Base-by-base conservation (phyloP, 2,797 vertebrate species). In the Typhlichthys subterraneus region DNA sequence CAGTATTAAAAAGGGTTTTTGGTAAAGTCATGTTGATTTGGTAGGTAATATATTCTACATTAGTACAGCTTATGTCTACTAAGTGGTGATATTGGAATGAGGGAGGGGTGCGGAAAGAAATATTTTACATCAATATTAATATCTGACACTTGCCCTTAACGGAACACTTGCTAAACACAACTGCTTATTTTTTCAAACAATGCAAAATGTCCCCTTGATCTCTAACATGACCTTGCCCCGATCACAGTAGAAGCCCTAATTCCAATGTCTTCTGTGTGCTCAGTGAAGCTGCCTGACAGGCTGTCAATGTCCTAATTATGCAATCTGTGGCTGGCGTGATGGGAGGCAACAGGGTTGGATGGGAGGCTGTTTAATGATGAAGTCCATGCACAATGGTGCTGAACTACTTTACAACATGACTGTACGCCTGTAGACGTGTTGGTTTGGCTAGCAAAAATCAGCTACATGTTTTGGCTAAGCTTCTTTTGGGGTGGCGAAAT, bases 291-390 rank as follows among this genome's bases (percentile, higher is more conserved):
- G 59, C 48, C 48, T 14, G 12, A 45, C 14, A 61, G 38, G 31
- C 72, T 72, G 65, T 70, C 67, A 61, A 4, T 57, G 31, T 69
- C 55, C 59, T 67, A 61, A 72, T 80, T 79, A 71, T 73, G 65
- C 54, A 57, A 45, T 63, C 46, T 65, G 51, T 61, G 50, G 45
- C 69, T 60, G 49, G 62, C 33, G 47, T 72, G 68, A 70, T 67
- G 47, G 53, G 48, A 72, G 47, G 69, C 38, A 69, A 57, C 53
- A 45, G 55, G 42, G 53, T 72, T 65, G 65, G 51, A 66, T 72
- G 29, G 58, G 47, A 57, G 56, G 57, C 50, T 31, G 52, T 63
- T 45, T 54, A 63, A 31, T 33, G 45, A 33, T 11, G 54, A 57
- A 57, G 55, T 55, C 5, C 2, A 12, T 31, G 48, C 13, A 52